Base-by-base conservation (phyloP, 2,888 invertebrate species). In the Netelia melanura region DNA sequence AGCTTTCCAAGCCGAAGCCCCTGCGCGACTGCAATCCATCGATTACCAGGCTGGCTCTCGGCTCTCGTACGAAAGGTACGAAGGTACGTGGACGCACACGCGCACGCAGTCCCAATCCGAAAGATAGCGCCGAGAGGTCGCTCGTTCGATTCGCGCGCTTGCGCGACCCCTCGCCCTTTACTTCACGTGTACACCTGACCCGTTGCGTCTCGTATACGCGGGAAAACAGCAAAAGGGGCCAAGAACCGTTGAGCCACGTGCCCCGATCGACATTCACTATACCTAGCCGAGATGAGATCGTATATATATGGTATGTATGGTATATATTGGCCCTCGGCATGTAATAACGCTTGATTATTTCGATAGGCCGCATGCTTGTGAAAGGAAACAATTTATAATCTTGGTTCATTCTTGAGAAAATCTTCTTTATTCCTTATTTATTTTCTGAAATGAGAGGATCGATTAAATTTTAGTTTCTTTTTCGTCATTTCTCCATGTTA, bases 371-470 rank as follows among this genome's bases (percentile, higher is more conserved):
- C 30, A 5, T 62, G 43, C 67, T 17, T 17, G 65, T 58, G 10
- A 23, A 71, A 78, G 65, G 75, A 84, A 61, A 79, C 14, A 30
- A 79, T 61, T 30, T 43, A 30, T 17, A 17, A 67, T 56, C n/a
- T 44, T 14, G 0, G 17, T 14, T 70, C 6, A 64, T 70, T 21
- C 88, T 84, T 54, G 79, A 17, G 88, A 85, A 86, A 91, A 91
- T 90, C 89, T 89, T 88, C 84, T 91, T 91, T 90, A 89, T 91
- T 79, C 89, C 89, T 89, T 87, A 84, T 89, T 90, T 89, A 88
- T 91, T 86, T 87, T 91, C 91, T 91, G 91, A 91, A 91, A 91
- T 90, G 75, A 90, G 91, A 91, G 87, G 89, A 86, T 90, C 84
- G 86, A 88, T 91, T 90, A 90, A 89, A 88, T 86, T 86, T 81